Percentiles rank a stretch among this genome's conserved stretches.
Evolutionary conservation across 2,888 invertebrate genomes (phyloP).

Genomic region (Sepioteuthis lessoniana): DNA sequence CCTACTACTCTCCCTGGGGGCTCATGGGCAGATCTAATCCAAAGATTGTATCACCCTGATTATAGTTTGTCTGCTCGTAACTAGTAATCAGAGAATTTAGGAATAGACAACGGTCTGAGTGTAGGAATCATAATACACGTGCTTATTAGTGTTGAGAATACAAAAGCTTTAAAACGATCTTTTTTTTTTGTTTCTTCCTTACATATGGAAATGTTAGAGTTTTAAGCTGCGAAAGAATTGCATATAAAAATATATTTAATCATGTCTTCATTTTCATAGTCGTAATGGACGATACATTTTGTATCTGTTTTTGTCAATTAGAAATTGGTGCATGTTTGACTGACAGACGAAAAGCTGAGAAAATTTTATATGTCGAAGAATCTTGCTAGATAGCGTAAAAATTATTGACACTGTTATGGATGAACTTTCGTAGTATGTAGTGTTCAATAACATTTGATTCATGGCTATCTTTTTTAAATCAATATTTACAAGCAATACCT

Average conservation of each 20-base stretch:
- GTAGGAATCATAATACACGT: neutral
- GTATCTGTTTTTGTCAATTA: no score
- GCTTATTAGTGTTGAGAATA: neutral
- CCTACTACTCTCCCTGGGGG: neutral
- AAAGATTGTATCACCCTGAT: neutral
- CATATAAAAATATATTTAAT: neutral
- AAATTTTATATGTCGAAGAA: no score
- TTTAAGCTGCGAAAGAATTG: neutral
- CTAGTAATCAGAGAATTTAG: conserved; percentile 18
- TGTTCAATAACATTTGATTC: no score
- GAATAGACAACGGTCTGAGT: neutral
- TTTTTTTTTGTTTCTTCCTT: neutral
- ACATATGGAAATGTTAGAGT: neutral
- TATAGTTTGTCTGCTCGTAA: conserved; percentile 15
- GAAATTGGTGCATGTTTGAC: no score
- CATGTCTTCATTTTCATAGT: neutral
- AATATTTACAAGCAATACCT: no score
- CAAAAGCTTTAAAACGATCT: conserved; percentile 33
- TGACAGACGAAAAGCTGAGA: no score
- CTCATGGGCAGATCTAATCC: conserved; percentile 18
- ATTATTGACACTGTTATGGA: no score
- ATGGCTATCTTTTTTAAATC: no score
- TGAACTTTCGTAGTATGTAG: no score
- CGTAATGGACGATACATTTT: neutral
- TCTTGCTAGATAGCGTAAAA: no score